A percentile compares a stretch with the other conserved stretches of the same genome.
phyloP scores from a whole-genome alignment of 2,888 invertebrate species.

The Caradrina kadenii region DNA sequence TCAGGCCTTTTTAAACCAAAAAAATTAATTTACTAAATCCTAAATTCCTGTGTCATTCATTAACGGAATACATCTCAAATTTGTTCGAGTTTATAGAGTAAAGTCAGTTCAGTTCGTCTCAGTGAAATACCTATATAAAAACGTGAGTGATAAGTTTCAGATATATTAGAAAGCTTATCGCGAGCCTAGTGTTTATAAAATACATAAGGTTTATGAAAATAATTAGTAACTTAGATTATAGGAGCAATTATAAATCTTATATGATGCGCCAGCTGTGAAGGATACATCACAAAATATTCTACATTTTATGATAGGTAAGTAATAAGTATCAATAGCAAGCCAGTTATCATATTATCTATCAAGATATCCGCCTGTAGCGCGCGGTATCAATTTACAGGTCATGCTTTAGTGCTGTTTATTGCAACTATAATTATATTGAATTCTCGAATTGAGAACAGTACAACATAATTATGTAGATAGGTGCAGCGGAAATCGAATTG shows the following conservation, averaged over 20 bases:
- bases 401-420: conserved; percentile 56
- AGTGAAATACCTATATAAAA: conserved; percentile 23
- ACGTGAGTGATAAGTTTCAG: conserved; percentile 61
- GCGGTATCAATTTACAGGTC: conserved; percentile 59
- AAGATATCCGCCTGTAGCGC: conserved; percentile 56
- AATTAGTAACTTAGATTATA: conserved; percentile 14
- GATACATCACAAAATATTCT: conserved; percentile 48
- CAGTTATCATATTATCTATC: conserved; percentile 62
- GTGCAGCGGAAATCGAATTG: conserved; percentile 19
- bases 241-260: conserved; percentile 39
- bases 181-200: conserved; percentile 46
- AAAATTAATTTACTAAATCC: conserved; percentile 17
- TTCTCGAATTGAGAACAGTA: conserved; percentile 10
- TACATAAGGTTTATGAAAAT: not conserved
- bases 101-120: conserved; percentile 29
- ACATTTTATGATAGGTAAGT: conserved; percentile 79
- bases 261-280: conserved; percentile 61
- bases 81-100: conserved; percentile 1
- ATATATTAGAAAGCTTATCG: conserved; percentile 60
- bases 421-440: conserved; percentile 37
- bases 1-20: conserved; percentile 36
- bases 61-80: conserved; percentile 5
- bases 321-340: conserved; percentile 53
- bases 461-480: not conserved
- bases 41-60: conserved; percentile 45